Percentiles rank a stretch among this genome's conserved stretches.
Conservation (phyloP, 2,888 invertebrate species). For the Troilus luridus region DNA sequence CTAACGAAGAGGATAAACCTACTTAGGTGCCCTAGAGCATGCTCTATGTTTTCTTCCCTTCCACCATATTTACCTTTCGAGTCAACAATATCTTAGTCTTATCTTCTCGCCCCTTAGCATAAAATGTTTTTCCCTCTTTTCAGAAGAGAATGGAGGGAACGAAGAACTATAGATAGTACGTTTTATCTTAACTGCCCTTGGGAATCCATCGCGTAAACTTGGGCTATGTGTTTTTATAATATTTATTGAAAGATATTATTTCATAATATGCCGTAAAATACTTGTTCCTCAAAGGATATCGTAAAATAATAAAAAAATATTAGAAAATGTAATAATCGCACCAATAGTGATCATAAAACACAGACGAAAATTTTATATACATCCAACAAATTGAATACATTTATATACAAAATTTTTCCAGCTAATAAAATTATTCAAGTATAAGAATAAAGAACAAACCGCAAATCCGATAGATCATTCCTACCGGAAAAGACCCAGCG, state of each 20-base stretch:
- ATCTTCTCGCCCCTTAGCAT: not conserved
- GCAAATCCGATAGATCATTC: too few relatives aligned
- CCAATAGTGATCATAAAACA: too few relatives aligned
- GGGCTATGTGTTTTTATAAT: not conserved
- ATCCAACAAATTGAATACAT: too few relatives aligned
- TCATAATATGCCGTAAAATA: not conserved
- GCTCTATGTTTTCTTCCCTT: not conserved
- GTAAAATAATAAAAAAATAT: too few relatives aligned
- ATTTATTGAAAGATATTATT: not conserved
- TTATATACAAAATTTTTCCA: too few relatives aligned
- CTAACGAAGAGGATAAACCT: slow-evolving; percentile 30
- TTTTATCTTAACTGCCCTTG: too few relatives aligned
- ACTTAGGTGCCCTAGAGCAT: slow-evolving; percentile 1
- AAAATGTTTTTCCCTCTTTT: not conserved
- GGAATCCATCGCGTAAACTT: not conserved
- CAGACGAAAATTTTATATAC: too few relatives aligned
- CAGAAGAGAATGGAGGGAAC: not conserved
- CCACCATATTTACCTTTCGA: not conserved
- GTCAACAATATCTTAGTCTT: slow-evolving; percentile 24
- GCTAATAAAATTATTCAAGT: too few relatives aligned
- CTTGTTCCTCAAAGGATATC: not conserved
- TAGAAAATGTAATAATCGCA: too few relatives aligned
- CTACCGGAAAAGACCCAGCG: too few relatives aligned
- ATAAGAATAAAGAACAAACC: too few relatives aligned
- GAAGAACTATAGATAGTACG: not conserved